These are phyloP conservation scores for Pygmarrhopalites habei DNA, from an alignment of 1,140 invertebrate species.

Conservation along the genomic window DNA sequence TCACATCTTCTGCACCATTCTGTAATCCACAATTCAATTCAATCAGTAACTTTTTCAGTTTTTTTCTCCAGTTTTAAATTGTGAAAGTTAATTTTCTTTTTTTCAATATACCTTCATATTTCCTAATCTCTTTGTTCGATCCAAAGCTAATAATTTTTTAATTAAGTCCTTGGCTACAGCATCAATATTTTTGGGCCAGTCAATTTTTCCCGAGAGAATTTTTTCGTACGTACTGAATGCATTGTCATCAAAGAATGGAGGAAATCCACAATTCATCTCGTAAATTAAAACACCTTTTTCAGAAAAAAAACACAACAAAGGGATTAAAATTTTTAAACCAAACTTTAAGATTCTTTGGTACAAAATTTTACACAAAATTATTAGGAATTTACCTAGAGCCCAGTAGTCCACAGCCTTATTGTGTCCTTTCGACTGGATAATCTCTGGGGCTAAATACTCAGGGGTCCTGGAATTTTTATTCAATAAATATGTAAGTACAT, in stretches of 20 bases:
- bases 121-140: constrained; percentile 84
- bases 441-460: constrained; percentile 29
- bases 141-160: constrained; percentile 84
- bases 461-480: constrained; percentile 76
- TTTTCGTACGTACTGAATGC: constrained; percentile 94
- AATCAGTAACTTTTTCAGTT: not conserved
- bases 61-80: not conserved
- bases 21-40: not conserved
- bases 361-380: not conserved
- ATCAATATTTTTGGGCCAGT: constrained; percentile 87
- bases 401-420: constrained; percentile 98
- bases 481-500: too few species aligned
- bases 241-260: constrained; percentile 92
- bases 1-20: constrained; percentile 51
- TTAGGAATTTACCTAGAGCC: constrained; percentile 66
- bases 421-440: constrained; percentile 93
- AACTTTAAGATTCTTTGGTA: not conserved
- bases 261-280: constrained; percentile 89
- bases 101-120: constrained; percentile 78
- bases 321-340: not conserved
- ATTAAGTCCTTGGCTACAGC: constrained; percentile 89
- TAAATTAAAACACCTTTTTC: constrained; percentile 84
- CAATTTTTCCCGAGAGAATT: constrained; percentile 83
- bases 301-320: not conserved
- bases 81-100: not conserved